Base-by-base conservation (phyloP, 2,888 invertebrate genomes). In the Patella pellucida region DNA sequence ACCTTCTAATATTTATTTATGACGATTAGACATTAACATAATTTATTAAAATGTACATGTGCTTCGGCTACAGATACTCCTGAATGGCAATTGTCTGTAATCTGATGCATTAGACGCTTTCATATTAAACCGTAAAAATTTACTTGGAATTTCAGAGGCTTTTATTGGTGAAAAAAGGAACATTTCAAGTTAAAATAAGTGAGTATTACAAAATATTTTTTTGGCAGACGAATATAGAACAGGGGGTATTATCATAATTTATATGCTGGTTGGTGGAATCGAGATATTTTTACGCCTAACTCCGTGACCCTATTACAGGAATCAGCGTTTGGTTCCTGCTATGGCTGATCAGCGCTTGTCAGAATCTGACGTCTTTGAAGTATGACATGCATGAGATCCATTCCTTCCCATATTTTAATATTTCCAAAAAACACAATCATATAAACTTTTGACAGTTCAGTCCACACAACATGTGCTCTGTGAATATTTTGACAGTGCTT, bases 1-100 rank as follows among this genome's bases (percentile, higher is more conserved):
- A 81, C 76, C 76, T 67, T 77, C 78, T 80, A 79, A 83, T 83
- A 85, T 83, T 82, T 84, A 84, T 82, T 80, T 84, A 85, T 83
- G 81, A 80, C 78, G 81, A 80, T 79, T 71, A 71, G 74, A 78
- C 76, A 86, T 86, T 86, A 85, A 78, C 86, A 86, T 86, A 86
- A 86, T 86, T 86, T 86, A 86, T 86, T 83, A 84, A 81, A 82
- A 67, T 72, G 62, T 72, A 72, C 72, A 67, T 62, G 62, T 56
- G 62, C 41, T 62, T 50, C 52, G 41, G 19, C 27, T 51, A 16
- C 71, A 71, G 52, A 71, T 71, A 41, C 54, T 54, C 52, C 71
- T 14, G 71, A 71, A 52, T 71, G 71, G 54, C 52, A 71, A 51
- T 31, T 71, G 41, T 41, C 41, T 41, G 41, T 41, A 41, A 41